These are phyloP conservation scores for Tachina fera DNA, from an alignment of 2,888 invertebrate genomes.

Conservation along the genomic window DNA sequence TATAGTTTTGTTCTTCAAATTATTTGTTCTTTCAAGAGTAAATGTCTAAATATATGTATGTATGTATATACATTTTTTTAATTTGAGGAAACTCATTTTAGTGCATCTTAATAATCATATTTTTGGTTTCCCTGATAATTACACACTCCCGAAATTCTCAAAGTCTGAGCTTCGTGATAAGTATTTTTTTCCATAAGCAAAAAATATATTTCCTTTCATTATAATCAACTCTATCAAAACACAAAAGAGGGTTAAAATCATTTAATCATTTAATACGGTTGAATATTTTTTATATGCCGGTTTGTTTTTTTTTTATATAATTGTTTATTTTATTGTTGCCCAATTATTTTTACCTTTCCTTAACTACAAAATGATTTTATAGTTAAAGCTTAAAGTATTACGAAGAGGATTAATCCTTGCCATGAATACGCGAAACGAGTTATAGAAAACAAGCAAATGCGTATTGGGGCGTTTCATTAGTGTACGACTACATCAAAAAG, in stretches of 20 bases:
- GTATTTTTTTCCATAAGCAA: slow-evolving; percentile 20
- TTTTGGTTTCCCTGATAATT: too few relatives aligned
- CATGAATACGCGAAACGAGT: slow-evolving; percentile 44
- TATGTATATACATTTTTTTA: too few relatives aligned
- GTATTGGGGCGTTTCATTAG: not conserved
- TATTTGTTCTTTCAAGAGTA: too few relatives aligned
- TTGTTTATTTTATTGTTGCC: slow-evolving; percentile 46
- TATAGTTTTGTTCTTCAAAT: too few relatives aligned
- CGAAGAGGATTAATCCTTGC: slow-evolving; percentile 63
- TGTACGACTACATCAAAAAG: slow-evolving; percentile 7
- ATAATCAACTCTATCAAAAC: not conserved
- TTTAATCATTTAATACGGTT: slow-evolving; percentile 57
- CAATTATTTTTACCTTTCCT: slow-evolving; percentile 57
- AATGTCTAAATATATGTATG: too few relatives aligned
- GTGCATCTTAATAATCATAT: too few relatives aligned
- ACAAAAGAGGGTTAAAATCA: slow-evolving; percentile 62
- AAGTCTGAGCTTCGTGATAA: not conserved
- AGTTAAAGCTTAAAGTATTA: slow-evolving; percentile 70
- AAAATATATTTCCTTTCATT: slow-evolving; percentile 19
- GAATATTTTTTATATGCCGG: slow-evolving; percentile 9
- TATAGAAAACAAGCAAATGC: slow-evolving; percentile 1
- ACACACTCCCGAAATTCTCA: not conserved
- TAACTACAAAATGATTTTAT: slow-evolving; percentile 66
- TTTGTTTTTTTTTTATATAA: slow-evolving; percentile 31
- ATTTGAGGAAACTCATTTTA: too few relatives aligned